Base-by-base conservation (phyloP, 2,113 vertebrate genomes). In the Silurus glanis region DNA sequence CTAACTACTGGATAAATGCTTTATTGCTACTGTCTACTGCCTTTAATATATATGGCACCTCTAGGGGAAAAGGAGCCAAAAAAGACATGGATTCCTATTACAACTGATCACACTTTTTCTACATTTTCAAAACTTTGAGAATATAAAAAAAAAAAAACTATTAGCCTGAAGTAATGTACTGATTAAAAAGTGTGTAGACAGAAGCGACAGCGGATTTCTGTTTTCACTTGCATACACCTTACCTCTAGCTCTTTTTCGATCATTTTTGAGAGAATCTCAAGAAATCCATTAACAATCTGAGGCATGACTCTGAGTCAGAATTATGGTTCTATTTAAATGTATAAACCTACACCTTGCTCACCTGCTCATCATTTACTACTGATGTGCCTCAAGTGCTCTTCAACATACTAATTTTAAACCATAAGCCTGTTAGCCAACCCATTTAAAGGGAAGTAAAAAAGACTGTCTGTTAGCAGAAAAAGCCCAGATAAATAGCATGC, bases 1-100 rank as follows among this genome's bases (percentile, higher is more conserved):
- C 69, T 83, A 86, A 86, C 64, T 76, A 67, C 56, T 19, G 23
- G 45, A 88, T 85, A 64, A 88, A 81, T 23, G 56, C 14, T 59
- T 59, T 59, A 45, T 45, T 82, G 72, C 78, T 85, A 53, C 62
- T 69, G 81, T 83, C 61, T 28, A 6, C 62, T 80, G 56, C 19
- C 6, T 61, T 80, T 80, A 61, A 80, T 80, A 80, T 16, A 80
- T 59, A 59, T 80, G 55, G 55, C 55, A 79, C 17, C 45, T 80
- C 9, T 59, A 21, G 8, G 28, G 25, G 17, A 14, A 14, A 59
- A 81, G 45, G 53, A 5, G 23, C 19, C 16, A 80, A 51, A n/a
- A 81, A 83, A 82, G 56, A 19, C 56, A 74, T 47, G 16, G 12
- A 69, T 17, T 69, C 25, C 69, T 45, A 84, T 84, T 80, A 79